Conservation (phyloP, 2,797 vertebrate genomes). For the Erethizon dorsatum region DNA sequence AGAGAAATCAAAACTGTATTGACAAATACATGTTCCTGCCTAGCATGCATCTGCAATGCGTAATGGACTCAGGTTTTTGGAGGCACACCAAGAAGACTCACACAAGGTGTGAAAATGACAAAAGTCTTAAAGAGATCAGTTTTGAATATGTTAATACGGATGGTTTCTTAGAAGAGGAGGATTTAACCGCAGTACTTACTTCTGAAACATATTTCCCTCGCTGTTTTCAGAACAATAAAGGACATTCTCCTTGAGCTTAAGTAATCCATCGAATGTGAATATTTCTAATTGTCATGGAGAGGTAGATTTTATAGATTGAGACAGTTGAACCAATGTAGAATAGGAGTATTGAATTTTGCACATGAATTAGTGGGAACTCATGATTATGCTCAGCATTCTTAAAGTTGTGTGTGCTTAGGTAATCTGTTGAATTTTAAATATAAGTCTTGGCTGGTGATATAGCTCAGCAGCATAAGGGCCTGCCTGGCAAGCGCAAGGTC, state of each 20-base stretch:
- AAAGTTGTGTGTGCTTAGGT: conserved; percentile 50
- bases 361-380: background rate
- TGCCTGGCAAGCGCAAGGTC: too few species aligned
- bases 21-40: background rate
- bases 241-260: conserved; percentile 41
- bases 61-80: conserved; percentile 22
- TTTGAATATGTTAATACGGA: background rate
- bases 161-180: conserved; percentile 1
- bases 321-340: conserved; percentile 10
- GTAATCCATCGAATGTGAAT: conserved; percentile 26
- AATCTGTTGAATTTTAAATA: conserved; percentile 62
- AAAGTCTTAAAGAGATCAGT: conserved; percentile 16
- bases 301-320: conserved; percentile 53
- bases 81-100: background rate
- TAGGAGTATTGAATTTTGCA: conserved; percentile 14
- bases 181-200: conserved; percentile 16
- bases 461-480: too few species aligned
- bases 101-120: conserved; percentile 2
- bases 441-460: conserved; percentile 6
- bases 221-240: conserved; percentile 14
- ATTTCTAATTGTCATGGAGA: conserved; percentile 33
- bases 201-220: background rate
- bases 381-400: conserved; percentile 50
- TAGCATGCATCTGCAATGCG: background rate
- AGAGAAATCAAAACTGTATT: conserved; percentile 22